Evolutionary conservation across 2,113 vertebrate genomes (phyloP).

Genomic region (Pangasianodon hypophthalmus): DNA sequence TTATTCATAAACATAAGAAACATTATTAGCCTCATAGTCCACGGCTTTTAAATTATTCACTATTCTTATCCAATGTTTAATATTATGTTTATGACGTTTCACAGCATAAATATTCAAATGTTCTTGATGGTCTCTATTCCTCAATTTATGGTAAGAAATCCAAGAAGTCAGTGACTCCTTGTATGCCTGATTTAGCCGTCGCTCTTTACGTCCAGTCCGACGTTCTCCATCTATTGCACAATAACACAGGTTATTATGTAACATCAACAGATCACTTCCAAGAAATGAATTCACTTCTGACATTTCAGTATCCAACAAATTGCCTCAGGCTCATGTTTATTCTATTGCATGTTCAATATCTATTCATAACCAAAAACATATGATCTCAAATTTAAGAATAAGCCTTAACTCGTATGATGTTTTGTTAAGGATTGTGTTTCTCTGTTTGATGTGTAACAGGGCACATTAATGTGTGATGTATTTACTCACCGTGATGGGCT

Average conservation of each 20-base stretch:
- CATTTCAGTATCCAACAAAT: constrained; percentile 5
- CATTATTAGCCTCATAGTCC: constrained; percentile 30
- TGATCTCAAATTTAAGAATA: constrained; percentile 41
- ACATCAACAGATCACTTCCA: not conserved
- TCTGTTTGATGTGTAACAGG: constrained; percentile 33
- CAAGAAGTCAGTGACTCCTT: not conserved
- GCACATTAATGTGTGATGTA: constrained; percentile 3
- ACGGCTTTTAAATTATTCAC: constrained; percentile 16
- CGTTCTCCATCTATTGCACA: not conserved
- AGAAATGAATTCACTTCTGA: constrained; percentile 10
- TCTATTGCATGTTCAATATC: constrained; percentile 47
- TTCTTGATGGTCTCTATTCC: not conserved
- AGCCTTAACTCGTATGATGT: constrained; percentile 50
- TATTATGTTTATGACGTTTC: constrained; percentile 39
- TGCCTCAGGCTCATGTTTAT: constrained; percentile 36
- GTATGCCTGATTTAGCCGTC: constrained; percentile 7
- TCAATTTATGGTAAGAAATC: not conserved
- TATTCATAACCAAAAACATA: constrained; percentile 47
- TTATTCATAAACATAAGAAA: constrained; percentile 23
- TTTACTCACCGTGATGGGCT: not conserved
- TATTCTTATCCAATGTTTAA: constrained; percentile 7
- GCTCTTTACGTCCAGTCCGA: not conserved
- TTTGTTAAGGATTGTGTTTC: constrained; percentile 41
- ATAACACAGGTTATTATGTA: not conserved
- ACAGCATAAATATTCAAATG: constrained; percentile 1